Percentiles rank a stretch among this genome's conserved stretches.
Conservation (phyloP, 1,140 invertebrate genomes). For the Drosophila kepulauana region DNA sequence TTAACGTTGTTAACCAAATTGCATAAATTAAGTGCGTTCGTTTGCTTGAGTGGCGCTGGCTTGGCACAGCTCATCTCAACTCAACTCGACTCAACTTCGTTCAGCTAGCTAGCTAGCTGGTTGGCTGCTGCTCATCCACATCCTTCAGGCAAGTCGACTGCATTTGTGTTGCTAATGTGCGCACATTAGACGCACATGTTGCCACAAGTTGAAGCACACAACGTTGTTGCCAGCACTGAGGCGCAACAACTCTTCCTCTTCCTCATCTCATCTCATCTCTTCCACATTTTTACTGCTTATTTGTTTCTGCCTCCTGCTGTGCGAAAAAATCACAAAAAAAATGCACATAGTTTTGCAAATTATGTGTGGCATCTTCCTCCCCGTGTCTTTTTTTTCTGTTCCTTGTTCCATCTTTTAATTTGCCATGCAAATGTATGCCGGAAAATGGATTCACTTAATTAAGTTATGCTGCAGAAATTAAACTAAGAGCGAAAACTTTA, state of each 20-base stretch:
- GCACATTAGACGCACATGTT: constrained; percentile 80
- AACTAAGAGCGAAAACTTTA: constrained; percentile 1
- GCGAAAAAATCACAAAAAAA: constrained; percentile 20
- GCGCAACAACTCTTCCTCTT: constrained; percentile 25
- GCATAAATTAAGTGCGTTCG: constrained; percentile 83
- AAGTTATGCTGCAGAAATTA: constrained; percentile 17
- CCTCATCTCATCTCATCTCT: constrained; percentile 1
- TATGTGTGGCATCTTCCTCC: constrained; percentile 39
- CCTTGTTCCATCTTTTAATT: constrained; percentile 52
- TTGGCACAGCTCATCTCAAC: constrained; percentile 43
- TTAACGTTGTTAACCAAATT: constrained; percentile 84
- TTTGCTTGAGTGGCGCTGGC: constrained; percentile 74
- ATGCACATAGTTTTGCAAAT: constrained; percentile 42
- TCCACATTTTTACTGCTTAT: constrained; percentile 33
- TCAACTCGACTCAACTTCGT: too few species aligned
- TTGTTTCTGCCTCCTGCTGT: constrained; percentile 21
- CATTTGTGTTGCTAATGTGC: constrained; percentile 81
- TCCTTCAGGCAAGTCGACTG: constrained; percentile 50
- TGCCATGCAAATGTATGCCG: constrained; percentile 54
- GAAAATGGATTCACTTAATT: constrained; percentile 20
- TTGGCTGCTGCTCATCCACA: not conserved
- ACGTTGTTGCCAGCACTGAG: constrained; percentile 16
- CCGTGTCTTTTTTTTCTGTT: not conserved
- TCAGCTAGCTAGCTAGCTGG: too few species aligned
- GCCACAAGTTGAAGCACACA: constrained; percentile 36